Evolutionary conservation across 2,113 vertebrate species (phyloP), one percentile per base, ranked within the genome.

Genomic region (Periophthalmodon schlosseri): DNA sequence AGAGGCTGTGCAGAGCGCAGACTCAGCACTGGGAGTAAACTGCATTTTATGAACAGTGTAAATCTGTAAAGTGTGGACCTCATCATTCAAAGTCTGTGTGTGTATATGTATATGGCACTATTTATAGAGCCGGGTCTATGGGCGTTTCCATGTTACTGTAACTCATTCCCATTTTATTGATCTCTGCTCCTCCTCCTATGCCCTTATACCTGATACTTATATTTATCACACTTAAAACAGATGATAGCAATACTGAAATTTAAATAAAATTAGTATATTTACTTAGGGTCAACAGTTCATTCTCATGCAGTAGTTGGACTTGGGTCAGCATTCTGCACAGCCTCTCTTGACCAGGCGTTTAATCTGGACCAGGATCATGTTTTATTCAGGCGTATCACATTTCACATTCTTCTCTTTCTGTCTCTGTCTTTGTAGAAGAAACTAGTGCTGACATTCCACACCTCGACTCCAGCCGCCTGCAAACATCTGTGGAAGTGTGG

Each of bases 401-500:
- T 68, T 82, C 52, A 67, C 49, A 39, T 56, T 82, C 46, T 47
- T 78, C 58, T 78, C 83, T 69, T 82, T 77, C 76, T 91, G 93
- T 89, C 72, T 73, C 81, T 90, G 80, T 80, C 79, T 89, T 69
- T 84, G 85, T 92, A 99, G 98, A 99, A 97, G 92, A 99, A 98
- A 90, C 94, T 95, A 75, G 92, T 98, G 84, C 91, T 99, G 92
- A 96, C 96, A 63, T 99, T 97, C 91, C 97, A 99, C 94, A 99
- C 97, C 67, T 97, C 96, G 66, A 98, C 98, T 81, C 98, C 98
- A 89, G 97, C 97, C 85, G 98, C 98, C 72, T 99, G 98, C 90
- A 99, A 99, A 84, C 98, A 99, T 88, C 94, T 99, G 76, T 99
- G 97, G 98, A 99, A 99, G 85, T 99, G 97, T 72, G 97, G 96